Evolutionary conservation across 2,797 vertebrate genomes (phyloP), one percentile per base, ranked within the genome.

Genomic region (Macrochelys suwanniensis): DNA sequence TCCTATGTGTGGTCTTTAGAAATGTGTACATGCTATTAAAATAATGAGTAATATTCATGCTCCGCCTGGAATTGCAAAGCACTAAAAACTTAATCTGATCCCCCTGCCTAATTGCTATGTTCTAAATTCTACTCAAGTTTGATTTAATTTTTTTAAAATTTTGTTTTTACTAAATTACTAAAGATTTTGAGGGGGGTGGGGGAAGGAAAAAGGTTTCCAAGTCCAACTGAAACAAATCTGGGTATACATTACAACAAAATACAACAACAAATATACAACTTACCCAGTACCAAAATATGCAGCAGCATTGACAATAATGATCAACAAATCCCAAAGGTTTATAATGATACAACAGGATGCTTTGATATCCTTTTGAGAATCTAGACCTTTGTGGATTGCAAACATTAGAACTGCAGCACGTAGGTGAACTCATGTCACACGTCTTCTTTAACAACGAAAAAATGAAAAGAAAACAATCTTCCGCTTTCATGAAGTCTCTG

Each of bases 281-380:
- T 88, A 94, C 93, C 95, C 49, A 80, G 33, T 90, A 82, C 31
- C 80, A 74, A 56, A 93, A 86, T 45, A 84, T 84, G 76, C 61
- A 91, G 92, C 93, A 91, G 71, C 90, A 92, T 37, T 94, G 93
- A 85, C 91, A 89, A 53, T 92, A 84, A 45, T 89, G 45, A 49
- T 82, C 54, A 61, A 87, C 81, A 68, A 83, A 81, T 65, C 76
- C 71, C 12, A 82, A 59, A 45, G 59, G 61, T 53, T 88, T 37
- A 33, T 50, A 71, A 80, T 47, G 59, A 65, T 85, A 59, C 19
- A 68, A 51, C 31, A 61, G 42, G 23, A 85, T 77, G 23, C 59
- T 82, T 59, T 76, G 57, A 89, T 85, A 89, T 53, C 77, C 80
- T 65, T 71, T 71, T 21, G 49, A 21, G 10, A 65, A 61, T 31